Conservation (phyloP, 2,113 vertebrate genomes). For the Telmatochromis sp. region DNA sequence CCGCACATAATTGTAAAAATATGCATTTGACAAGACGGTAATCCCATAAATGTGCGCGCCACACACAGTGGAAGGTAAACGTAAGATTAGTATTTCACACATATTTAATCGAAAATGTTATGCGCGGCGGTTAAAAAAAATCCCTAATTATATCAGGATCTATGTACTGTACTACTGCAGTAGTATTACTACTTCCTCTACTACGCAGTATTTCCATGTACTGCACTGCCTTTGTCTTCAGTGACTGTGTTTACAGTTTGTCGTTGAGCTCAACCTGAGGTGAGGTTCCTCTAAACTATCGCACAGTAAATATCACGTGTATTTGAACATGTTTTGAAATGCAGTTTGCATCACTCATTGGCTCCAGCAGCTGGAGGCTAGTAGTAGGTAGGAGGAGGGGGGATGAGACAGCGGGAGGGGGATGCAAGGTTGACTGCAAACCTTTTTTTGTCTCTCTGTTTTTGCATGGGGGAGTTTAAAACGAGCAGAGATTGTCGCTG, state of each 20-base stretch:
- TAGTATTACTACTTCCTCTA: slow-evolving; percentile 71
- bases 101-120: neutral
- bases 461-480: neutral
- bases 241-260: slow-evolving; percentile 1
- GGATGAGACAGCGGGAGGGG: neutral
- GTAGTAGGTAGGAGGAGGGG: neutral
- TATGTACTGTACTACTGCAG: slow-evolving; percentile 60
- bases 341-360: neutral
- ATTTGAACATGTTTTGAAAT: neutral
- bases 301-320: neutral
- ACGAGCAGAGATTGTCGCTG: neutral
- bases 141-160: slow-evolving; percentile 30
- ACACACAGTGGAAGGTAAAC: neutral
- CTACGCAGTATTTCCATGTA: slow-evolving; percentile 66
- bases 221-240: slow-evolving; percentile 55
- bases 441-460: neutral
- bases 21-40: neutral
- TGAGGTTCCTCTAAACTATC: slow-evolving; percentile 19
- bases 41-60: neutral
- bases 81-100: neutral
- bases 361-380: slow-evolving; percentile 4
- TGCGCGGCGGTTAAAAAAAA: neutral
- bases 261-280: slow-evolving; percentile 18
- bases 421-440: neutral
- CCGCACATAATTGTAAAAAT: slow-evolving; percentile 53